Evolutionary conservation across 1,140 invertebrate genomes (phyloP).

Genomic region (Sarcophaga peregrina): DNA sequence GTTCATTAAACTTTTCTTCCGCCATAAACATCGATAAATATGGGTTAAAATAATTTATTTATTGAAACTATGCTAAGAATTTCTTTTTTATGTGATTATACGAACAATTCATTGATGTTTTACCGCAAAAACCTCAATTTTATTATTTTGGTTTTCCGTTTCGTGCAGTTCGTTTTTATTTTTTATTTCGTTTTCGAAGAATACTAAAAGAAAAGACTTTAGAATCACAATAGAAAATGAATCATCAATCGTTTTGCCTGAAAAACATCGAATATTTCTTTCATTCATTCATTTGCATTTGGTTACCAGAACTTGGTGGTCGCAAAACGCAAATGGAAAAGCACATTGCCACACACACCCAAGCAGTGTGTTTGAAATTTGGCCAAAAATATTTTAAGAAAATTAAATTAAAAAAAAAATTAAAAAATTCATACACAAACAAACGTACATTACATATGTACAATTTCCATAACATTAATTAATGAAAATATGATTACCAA

Average conservation of each 20-base stretch:
- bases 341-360: background rate
- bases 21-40: too few species aligned
- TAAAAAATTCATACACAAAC: constrained; percentile 2
- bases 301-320: background rate
- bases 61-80: too few species aligned
- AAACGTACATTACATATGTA: background rate
- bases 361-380: background rate
- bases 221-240: background rate
- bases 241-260: background rate
- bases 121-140: constrained; percentile 11
- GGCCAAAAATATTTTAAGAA: background rate
- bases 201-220: background rate
- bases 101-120: constrained; percentile 15
- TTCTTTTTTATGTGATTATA: too few species aligned
- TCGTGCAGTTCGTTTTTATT: background rate
- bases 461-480: too few species aligned
- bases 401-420: too few species aligned
- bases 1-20: background rate
- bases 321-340: background rate
- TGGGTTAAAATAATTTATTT: too few species aligned
- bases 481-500: background rate
- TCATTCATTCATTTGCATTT: constrained; percentile 6
- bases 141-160: constrained; percentile 1
- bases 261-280: background rate
- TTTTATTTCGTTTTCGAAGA: background rate